These are phyloP conservation scores for Dicrostonyx torquatus DNA, from an alignment of 2,797 vertebrate genomes.

Conservation along the genomic window DNA sequence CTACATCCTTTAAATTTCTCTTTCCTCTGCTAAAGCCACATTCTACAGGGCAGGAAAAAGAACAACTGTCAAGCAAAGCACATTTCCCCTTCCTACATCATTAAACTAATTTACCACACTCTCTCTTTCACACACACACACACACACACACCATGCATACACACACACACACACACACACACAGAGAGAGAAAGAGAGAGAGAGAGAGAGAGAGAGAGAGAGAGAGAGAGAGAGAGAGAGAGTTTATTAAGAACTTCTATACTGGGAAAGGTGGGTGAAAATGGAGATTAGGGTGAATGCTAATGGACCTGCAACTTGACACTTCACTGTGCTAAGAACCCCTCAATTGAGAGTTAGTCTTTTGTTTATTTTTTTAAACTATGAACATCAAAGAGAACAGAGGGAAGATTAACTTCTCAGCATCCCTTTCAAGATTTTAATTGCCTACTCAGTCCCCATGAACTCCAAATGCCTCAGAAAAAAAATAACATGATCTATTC, in stretches of 20 bases:
- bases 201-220: not conserved
- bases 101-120: not conserved
- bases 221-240: not conserved
- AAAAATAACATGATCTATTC: not conserved
- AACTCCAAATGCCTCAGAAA: not conserved
- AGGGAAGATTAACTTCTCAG: not conserved
- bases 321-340: not conserved
- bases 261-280: not conserved
- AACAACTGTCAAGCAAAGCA: not conserved
- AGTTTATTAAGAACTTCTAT: not conserved
- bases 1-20: not conserved
- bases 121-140: not conserved
- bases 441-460: not conserved
- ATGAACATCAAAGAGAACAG: not conserved
- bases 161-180: no score
- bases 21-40: not conserved
- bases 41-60: not conserved
- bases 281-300: not conserved
- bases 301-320: not conserved
- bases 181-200: not conserved
- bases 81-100: not conserved
- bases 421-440: not conserved
- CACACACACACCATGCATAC: not conserved
- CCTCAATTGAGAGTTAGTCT: not conserved
- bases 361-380: not conserved